Conservation (phyloP, 1,140 invertebrate species). For the Ostrea edulis region DNA sequence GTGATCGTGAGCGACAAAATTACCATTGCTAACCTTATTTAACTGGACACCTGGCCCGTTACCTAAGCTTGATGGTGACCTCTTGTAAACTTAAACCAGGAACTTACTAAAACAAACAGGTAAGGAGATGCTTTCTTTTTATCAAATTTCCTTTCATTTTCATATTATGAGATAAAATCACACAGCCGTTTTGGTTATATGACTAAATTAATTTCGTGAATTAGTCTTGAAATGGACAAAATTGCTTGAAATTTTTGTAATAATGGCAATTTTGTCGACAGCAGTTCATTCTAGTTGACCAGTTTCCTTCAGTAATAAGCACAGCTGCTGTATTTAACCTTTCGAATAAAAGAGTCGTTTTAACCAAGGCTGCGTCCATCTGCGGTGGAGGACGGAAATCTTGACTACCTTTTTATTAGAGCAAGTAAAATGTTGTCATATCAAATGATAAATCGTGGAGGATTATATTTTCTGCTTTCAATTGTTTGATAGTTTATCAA, state of each 20-base stretch:
- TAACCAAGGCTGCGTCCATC: too few relatives aligned
- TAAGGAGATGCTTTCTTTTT: not conserved
- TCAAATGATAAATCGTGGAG: too few relatives aligned
- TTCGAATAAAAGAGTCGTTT: too few relatives aligned
- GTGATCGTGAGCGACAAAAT: not conserved
- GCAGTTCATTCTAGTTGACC: not conserved
- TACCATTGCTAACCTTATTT: constrained; percentile 13
- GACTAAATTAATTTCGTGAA: not conserved
- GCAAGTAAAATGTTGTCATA: too few relatives aligned
- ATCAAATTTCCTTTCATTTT: not conserved
- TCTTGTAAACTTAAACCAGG: not conserved
- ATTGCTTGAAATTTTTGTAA: not conserved
- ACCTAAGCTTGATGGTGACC: not conserved
- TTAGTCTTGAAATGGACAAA: not conserved
- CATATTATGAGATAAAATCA: not conserved
- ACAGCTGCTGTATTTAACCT: too few relatives aligned
- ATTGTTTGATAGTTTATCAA: too few relatives aligned
- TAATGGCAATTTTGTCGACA: not conserved
- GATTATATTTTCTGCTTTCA: too few relatives aligned
- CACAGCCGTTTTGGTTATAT: not conserved
- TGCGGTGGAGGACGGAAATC: too few relatives aligned
- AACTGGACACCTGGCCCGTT: not conserved
- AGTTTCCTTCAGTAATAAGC: too few relatives aligned
- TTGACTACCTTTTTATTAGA: too few relatives aligned
- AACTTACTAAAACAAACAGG: not conserved